These are phyloP conservation scores for Characodon lateralis DNA, from an alignment of 2,797 vertebrate genomes.

Conservation along the genomic window DNA sequence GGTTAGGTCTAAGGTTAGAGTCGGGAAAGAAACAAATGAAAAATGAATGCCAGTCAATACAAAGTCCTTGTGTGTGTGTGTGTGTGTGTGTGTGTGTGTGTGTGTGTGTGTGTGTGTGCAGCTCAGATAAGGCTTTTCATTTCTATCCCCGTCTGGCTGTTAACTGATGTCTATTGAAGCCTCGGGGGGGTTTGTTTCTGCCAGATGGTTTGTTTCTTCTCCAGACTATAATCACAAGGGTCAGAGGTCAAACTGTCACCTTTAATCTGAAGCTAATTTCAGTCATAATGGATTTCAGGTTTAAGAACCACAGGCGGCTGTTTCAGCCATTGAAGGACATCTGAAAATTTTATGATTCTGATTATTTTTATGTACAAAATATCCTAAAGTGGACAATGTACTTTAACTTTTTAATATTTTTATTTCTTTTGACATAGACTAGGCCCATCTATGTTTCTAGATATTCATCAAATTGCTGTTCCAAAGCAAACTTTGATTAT, in stretches of 20 bases:
- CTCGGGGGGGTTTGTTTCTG: neutral
- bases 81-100: neutral
- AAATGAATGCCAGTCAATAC: too few relatives aligned
- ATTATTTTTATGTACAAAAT: neutral
- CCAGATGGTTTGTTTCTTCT: conserved; percentile 53
- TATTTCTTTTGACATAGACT: neutral
- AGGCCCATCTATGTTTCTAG: neutral
- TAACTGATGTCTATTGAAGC: conserved; percentile 44
- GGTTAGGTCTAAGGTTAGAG: neutral
- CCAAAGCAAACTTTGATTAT: neutral
- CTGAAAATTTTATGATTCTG: neutral
- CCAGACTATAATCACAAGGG: conserved; percentile 41
- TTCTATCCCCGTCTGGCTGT: conserved; percentile 40
- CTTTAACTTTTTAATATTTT: neutral
- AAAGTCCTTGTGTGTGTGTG: neutral
- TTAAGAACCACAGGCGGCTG: neutral
- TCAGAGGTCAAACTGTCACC: conserved; percentile 53
- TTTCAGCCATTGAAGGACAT: neutral
- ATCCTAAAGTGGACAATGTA: neutral
- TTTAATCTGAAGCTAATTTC: conserved; percentile 54
- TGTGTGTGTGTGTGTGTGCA: conserved; percentile 15
- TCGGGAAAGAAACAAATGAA: too few relatives aligned
- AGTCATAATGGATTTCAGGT: conserved; percentile 11
- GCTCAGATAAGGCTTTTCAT: conserved; percentile 56
- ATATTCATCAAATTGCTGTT: neutral